Evolutionary conservation across 2,113 vertebrate species (phyloP).

Genomic region (Mastomys coucha): DNA sequence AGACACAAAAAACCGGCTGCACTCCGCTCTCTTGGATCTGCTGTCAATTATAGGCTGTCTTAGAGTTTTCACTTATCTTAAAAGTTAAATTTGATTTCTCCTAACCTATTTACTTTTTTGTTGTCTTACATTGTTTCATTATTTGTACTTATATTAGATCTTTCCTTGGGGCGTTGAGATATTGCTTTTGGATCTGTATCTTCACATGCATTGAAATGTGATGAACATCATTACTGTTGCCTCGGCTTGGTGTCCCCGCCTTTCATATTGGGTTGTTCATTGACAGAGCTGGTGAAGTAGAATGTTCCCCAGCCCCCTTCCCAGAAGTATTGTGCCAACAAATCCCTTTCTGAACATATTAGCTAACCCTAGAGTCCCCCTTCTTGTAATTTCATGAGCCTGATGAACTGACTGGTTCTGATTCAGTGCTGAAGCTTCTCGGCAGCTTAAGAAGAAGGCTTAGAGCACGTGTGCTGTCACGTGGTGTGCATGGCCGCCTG

Average conservation of each 20-base stretch:
- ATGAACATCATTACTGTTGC: background rate
- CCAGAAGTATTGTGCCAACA: background rate
- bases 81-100: background rate
- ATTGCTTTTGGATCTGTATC: background rate
- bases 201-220: background rate
- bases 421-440: background rate
- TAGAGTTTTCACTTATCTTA: background rate
- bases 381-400: background rate
- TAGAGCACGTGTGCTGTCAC: background rate
- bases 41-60: background rate
- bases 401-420: background rate
- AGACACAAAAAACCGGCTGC: background rate
- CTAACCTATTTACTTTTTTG: background rate
- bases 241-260: slow-evolving; percentile 1
- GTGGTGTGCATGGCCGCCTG: background rate
- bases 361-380: background rate
- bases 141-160: background rate
- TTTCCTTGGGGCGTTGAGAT: background rate
- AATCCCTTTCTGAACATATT: slow-evolving; percentile 1
- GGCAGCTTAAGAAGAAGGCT: background rate
- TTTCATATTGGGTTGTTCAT: background rate
- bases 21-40: background rate
- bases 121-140: background rate
- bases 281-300: background rate
- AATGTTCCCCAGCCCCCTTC: background rate